Conservation (phyloP, 2,888 invertebrate species). For the Osedax frankpressi region DNA sequence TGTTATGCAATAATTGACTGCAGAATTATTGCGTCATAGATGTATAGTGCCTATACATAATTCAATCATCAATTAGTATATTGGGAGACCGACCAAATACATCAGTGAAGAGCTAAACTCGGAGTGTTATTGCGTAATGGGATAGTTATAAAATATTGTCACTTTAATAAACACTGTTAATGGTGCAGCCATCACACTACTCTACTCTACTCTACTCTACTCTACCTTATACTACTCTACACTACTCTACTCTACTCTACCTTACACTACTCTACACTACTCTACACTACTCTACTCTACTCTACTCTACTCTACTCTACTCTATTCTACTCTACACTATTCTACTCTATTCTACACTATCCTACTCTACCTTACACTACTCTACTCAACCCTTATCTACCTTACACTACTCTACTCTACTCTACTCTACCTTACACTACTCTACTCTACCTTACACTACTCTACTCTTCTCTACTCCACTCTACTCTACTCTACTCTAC, state of each 20-base stretch:
- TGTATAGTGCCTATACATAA: no score
- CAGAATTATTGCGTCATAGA: no score
- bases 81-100: no score
- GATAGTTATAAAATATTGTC: no score
- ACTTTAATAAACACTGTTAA: no score
- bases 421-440: background rate
- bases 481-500: conserved; percentile 6
- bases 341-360: background rate
- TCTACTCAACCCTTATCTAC: no score
- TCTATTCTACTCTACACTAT: background rate
- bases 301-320: conserved; percentile 1
- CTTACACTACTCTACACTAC: background rate
- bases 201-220: background rate
- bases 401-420: background rate
- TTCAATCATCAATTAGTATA: no score
- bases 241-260: conserved; percentile 11
- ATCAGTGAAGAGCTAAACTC: no score
- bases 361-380: conserved; percentile 3
- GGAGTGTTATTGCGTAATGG: no score
- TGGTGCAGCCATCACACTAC: no score
- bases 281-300: conserved; percentile 1
- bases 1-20: no score
- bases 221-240: conserved; percentile 14
- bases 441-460: background rate
- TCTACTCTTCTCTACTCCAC: background rate